Evolutionary conservation across 2,888 invertebrate genomes (phyloP).

Genomic region (Zygaena filipendulae): DNA sequence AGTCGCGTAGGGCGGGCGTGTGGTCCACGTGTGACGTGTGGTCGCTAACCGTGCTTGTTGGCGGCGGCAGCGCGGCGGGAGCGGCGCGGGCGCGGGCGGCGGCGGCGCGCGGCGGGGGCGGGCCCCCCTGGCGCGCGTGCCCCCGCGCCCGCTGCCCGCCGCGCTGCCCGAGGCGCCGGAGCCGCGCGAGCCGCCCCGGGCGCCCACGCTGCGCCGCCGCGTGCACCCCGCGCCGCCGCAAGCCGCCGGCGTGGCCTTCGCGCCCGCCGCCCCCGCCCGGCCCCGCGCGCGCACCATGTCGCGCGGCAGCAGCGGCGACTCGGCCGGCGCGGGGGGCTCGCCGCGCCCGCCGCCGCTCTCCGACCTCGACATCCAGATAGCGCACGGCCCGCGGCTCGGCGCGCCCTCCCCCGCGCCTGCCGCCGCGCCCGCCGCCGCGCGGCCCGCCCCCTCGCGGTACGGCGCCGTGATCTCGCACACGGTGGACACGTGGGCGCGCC

Average conservation of each 20-base stretch:
- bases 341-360: constrained; percentile 4
- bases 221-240: constrained; percentile 14
- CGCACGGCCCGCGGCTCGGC: constrained; percentile 9
- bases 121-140: constrained; percentile 14
- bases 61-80: constrained; percentile 17
- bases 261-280: constrained; percentile 14
- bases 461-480: constrained; percentile 66
- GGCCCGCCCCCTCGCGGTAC: constrained; percentile 47
- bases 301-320: constrained; percentile 9
- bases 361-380: constrained; percentile 19
- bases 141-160: constrained; percentile 10
- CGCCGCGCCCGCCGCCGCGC: constrained; percentile 13
- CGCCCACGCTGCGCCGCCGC: constrained; percentile 11
- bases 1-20: too few species aligned
- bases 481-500: constrained; percentile 72
- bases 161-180: constrained; percentile 13
- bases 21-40: too few species aligned
- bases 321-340: constrained; percentile 15
- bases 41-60: constrained; percentile 22
- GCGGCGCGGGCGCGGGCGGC: constrained; percentile 10
- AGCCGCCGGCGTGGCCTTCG: constrained; percentile 3
- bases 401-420: constrained; percentile 23
- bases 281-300: constrained; percentile 19
- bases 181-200: constrained; percentile 7
- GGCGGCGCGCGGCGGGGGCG: constrained; percentile 12